Base-by-base conservation (phyloP, 2,888 invertebrate species). In the Drosophila peninsularis region DNA sequence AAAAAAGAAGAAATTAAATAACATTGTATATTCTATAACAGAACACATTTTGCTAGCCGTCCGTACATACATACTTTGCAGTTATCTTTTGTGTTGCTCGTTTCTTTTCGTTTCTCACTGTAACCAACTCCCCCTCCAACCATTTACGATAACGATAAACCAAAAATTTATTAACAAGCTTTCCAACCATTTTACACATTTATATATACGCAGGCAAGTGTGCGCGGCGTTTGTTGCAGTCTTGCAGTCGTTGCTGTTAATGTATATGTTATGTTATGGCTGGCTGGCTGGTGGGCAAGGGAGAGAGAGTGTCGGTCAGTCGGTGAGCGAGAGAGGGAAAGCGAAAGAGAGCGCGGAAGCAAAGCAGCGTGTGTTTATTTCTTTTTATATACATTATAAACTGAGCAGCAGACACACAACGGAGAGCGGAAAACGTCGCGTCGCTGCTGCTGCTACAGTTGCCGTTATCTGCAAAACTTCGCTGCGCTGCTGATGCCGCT, bases 121-220 rank as follows among this genome's bases (percentile, higher is more conserved):
- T 79, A 60, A 66, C 54, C 57, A 30, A 30, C 24, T 14, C n/a
- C 17, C 13, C 3, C 11, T 5, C 13, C 6, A 30, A 30, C 42
- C 17, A 30, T 30, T 47, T 47, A 47, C 30, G 69, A 70, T 71
- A 71, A 75, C 50, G 71, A 78, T 62, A 77, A 77, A 30, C 45
- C 45, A 30, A 78, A 75, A 79, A 60, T 63, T 70, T 79, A 85
- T 85, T 86, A 86, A 86, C 88, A 71, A 77, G 82, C 66, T 89
- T 88, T 77, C 82, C 89, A 89, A 73, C 80, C 73, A 82, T 82
- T 82, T 73, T 82, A 80, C 88, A 84, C 71, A 72, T 84, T 84
- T 84, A 84, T 88, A 83, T 88, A 82, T 88, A 90, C 84, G 80
- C 90, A 90, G 90, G 90, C 91, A 86, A 78, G 78, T 78, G 80